Evolutionary conservation across 2,113 vertebrate species (phyloP), one percentile per base, ranked within the genome.

Genomic region (Scomber japonicus): DNA sequence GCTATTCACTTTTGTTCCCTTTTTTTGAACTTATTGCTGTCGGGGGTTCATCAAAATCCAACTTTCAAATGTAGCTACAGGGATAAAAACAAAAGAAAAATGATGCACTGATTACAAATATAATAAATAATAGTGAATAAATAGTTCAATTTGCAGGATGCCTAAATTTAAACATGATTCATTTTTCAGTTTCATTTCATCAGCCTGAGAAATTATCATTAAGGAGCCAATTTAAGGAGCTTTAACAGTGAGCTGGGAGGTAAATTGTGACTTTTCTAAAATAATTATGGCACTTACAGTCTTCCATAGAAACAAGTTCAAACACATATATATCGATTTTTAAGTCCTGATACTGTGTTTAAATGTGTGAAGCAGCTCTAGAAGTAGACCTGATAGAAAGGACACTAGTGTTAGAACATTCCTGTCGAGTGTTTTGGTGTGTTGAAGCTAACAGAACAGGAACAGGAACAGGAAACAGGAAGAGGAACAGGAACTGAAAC

Each of bases 301-400:
- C 7, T 40, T 40, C 31, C 35, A 9, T 7, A 40, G 6, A 40
- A 27, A 40, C 8, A 40, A 40, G 8, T 40, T 35, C 31, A 3
- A 35, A 35, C 31, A 35, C 31, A 35, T 35, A 35, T 35, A 7
- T 7, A 35, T 5, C 6, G 31, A 35, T 35, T 35, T 35, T 0
- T 35, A 35, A 1, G 24, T 27, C 24, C 24, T 27, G 35, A 40
- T 8, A 40, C 35, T 40, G 51, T 8, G 17, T 19, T n/a, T 7
- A 8, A 19, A 55, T 19, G 3, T 19, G 3, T 24, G 44, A 24
- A 15, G 46, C 56, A 13, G 48, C 31, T 50, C 16, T 2, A 4
- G 85, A 65, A 70, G 66, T 12, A 54, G 73, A 60, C 1, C 59
- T 16, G 64, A 12, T 2, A 65, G 73, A 31, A 71, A 73, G 45